A percentile compares a stretch with the other conserved stretches of the same genome.
Conservation (phyloP, 2,113 vertebrate species). For the Enhydra lutris region DNA sequence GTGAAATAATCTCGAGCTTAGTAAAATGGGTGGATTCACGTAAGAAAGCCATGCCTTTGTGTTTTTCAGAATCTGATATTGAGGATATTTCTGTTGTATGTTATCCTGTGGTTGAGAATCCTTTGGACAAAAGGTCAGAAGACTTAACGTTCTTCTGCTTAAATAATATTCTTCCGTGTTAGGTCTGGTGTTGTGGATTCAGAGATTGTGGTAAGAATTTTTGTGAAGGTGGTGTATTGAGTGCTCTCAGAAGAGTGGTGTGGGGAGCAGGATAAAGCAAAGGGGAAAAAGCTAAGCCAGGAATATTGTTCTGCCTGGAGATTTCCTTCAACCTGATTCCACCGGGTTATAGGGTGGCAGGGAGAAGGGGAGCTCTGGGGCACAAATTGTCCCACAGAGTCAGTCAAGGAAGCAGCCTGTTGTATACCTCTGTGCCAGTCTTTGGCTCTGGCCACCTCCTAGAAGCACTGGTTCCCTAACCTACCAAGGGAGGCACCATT, state of each 20-base stretch:
- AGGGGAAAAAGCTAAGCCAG: too few species aligned
- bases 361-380: not conserved
- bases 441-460: not conserved
- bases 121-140: not conserved
- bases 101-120: not conserved
- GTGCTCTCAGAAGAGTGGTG: not conserved
- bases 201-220: not conserved
- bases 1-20: not conserved
- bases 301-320: not conserved
- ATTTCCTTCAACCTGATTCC: not conserved
- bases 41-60: not conserved
- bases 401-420: not conserved
- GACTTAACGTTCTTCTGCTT: not conserved
- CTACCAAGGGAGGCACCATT: not conserved
- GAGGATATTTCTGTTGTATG: not conserved
- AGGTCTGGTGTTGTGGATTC: not conserved
- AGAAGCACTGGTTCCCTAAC: not conserved
- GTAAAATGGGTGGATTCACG: not conserved
- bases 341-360: accelerated
- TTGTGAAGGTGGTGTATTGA: not conserved
- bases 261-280: not conserved
- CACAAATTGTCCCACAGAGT: not conserved
- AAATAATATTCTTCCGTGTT: not conserved
- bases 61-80: not conserved
- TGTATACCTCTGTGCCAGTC: not conserved